Conservation (phyloP, 2,113 vertebrate genomes). For the Pongo abelii region DNA sequence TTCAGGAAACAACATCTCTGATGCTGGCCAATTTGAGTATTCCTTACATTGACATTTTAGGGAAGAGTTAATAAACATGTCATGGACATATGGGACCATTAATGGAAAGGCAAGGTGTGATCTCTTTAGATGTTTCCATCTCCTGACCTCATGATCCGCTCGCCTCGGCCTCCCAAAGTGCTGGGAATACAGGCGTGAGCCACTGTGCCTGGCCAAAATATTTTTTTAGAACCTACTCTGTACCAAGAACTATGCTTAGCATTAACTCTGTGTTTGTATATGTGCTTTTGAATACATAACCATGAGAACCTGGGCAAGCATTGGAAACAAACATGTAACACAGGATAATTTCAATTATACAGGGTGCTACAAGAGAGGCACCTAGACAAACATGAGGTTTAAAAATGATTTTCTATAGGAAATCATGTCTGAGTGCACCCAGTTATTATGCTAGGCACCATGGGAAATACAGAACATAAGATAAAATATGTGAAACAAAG, state of each 20-base stretch:
- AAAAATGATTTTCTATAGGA: neutral
- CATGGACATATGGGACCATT: neutral
- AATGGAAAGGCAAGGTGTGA: neutral
- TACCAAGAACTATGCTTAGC: constrained; percentile 3
- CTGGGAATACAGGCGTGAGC: too few species aligned
- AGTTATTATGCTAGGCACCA: neutral
- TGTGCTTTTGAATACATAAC: neutral
- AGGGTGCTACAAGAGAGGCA: neutral
- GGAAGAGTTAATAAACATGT: neutral
- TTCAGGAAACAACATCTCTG: constrained; percentile 54
- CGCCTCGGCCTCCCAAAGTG: too few species aligned
- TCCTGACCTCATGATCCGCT: too few species aligned
- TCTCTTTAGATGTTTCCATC: neutral
- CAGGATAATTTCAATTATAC: neutral
- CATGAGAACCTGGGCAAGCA: neutral
- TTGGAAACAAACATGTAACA: neutral
- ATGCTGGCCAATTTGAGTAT: constrained; percentile 69
- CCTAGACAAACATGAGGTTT: neutral
- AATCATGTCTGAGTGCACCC: neutral
- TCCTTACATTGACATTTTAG: constrained; percentile 60
- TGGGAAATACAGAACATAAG: neutral
- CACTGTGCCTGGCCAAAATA: neutral
- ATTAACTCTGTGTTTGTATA: neutral
- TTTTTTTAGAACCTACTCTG: neutral
- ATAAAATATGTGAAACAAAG: neutral